These are phyloP conservation scores for Montipora cactus DNA, from an alignment of 64 coral and sea anemone species.

Conservation along the genomic window DNA sequence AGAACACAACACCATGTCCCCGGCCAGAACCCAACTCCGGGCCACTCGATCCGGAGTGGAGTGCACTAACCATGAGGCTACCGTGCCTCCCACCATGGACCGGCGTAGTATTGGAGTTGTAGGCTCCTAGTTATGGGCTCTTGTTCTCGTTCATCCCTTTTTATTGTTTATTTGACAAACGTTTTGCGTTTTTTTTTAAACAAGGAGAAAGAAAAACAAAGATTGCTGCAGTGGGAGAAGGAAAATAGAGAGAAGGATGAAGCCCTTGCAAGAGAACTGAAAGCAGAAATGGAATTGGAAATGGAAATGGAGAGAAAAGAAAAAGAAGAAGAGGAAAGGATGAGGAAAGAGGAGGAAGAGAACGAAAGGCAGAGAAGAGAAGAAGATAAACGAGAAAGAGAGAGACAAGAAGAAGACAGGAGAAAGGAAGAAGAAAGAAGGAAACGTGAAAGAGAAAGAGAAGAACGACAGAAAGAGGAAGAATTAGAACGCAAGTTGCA, in stretches of 20 bases:
- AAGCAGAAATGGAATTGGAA: slow-evolving; percentile 83
- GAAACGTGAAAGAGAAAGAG: slow-evolving; percentile 74
- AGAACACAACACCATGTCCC: too few species aligned
- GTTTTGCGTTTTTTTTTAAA: slow-evolving; percentile 2
- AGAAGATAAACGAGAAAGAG: slow-evolving; percentile 52
- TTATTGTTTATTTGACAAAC: background rate
- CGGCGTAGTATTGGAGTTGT: too few species aligned
- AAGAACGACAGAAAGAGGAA: slow-evolving; percentile 86
- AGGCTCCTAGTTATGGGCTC: too few species aligned
- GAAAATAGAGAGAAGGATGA: slow-evolving; percentile 70
- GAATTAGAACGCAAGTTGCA: slow-evolving; percentile 81
- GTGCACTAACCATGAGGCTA: too few species aligned
- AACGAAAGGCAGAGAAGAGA: slow-evolving; percentile 52
- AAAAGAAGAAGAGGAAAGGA: slow-evolving; percentile 72
- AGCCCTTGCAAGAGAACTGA: slow-evolving; percentile 67
- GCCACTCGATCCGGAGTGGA: too few species aligned
- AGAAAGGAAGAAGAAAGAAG: slow-evolving; percentile 55
- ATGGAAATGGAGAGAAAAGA: slow-evolving; percentile 86
- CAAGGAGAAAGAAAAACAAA: slow-evolving; percentile 46
- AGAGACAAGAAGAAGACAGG: background rate
- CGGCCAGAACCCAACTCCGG: too few species aligned
- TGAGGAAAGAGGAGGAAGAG: slow-evolving; percentile 57
- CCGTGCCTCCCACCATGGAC: too few species aligned
- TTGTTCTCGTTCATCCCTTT: background rate
- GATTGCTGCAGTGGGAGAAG: slow-evolving; percentile 66